phyloP scores from a whole-genome alignment of 2,888 invertebrate species.

The Athalia cordata region DNA sequence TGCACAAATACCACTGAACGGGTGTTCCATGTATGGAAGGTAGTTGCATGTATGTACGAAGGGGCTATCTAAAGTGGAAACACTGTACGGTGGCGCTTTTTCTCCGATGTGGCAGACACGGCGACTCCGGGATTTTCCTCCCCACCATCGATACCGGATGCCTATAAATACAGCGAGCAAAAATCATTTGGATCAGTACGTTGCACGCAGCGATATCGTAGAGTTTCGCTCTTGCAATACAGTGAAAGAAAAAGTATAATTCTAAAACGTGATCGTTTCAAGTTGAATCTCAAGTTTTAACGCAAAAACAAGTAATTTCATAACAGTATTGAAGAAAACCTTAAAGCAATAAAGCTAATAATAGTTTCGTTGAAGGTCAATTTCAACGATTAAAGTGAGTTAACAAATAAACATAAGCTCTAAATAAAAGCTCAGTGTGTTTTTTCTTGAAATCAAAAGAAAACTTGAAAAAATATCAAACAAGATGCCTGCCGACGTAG shows the following conservation, averaged over 20 bases:
- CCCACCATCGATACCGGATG: not conserved
- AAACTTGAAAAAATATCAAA: not conserved
- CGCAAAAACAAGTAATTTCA: not conserved
- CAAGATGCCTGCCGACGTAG: slow-evolving; percentile 73
- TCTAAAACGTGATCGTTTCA: not conserved
- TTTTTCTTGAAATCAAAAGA: not conserved
- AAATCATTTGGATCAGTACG: slow-evolving; percentile 44
- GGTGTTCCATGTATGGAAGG: not conserved
- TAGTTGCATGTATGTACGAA: not conserved
- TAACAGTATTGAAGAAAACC: not conserved
- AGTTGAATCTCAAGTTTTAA: slow-evolving; percentile 18
- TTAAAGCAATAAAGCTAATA: not conserved
- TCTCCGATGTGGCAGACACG: slow-evolving; percentile 45
- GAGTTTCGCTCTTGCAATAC: not conserved
- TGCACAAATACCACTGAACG: too few relatives aligned
- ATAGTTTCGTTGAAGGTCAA: slow-evolving; percentile 1
- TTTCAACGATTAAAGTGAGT: not conserved
- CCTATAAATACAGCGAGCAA: slow-evolving; percentile 45
- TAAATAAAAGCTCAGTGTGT: not conserved
- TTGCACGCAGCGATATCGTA: slow-evolving; percentile 43
- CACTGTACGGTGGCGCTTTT: slow-evolving; percentile 46
- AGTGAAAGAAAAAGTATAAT: not conserved
- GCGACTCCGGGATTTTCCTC: slow-evolving; percentile 44
- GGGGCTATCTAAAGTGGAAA: not conserved
- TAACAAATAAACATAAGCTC: not conserved